Evolutionary conservation across 2,113 vertebrate species (phyloP).

Genomic region (Amphilophus citrinellus): DNA sequence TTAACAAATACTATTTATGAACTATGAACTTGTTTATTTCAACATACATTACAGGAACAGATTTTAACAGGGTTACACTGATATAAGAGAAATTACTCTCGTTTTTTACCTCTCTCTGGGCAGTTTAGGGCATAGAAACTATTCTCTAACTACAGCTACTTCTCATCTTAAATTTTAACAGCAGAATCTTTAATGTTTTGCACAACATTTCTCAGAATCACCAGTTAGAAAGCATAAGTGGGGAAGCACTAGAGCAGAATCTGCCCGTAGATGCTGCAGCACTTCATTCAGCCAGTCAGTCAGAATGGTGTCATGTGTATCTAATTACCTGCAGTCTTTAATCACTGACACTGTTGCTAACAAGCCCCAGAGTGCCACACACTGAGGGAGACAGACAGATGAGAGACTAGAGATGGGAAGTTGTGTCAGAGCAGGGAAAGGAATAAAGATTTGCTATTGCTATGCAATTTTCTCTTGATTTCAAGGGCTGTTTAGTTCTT

Average conservation of each 20-base stretch:
- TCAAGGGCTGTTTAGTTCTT: background rate
- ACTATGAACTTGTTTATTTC: no score
- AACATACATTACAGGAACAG: no score
- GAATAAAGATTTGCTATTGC: background rate
- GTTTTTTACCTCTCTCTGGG: background rate
- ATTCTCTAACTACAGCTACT: background rate
- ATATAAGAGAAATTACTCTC: background rate
- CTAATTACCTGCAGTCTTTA: conserved; percentile 71
- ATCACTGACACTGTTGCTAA: conserved; percentile 63
- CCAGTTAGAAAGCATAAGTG: background rate
- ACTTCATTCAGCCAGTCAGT: conserved; percentile 34
- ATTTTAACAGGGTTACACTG: no score
- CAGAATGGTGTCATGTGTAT: conserved; percentile 64
- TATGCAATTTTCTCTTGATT: background rate
- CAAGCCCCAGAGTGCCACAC: conserved; percentile 40
- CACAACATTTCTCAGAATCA: background rate
- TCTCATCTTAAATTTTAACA: background rate
- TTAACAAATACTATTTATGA: no score
- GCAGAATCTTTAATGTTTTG: background rate
- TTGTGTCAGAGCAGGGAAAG: conserved; percentile 9
- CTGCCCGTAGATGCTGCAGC: background rate
- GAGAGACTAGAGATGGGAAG: background rate
- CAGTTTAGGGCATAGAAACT: background rate
- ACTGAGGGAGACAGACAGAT: conserved; percentile 27
- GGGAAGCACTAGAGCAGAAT: background rate